These are phyloP conservation scores for Paguma larvata DNA, from an alignment of 2,797 vertebrate genomes.

Conservation along the genomic window DNA sequence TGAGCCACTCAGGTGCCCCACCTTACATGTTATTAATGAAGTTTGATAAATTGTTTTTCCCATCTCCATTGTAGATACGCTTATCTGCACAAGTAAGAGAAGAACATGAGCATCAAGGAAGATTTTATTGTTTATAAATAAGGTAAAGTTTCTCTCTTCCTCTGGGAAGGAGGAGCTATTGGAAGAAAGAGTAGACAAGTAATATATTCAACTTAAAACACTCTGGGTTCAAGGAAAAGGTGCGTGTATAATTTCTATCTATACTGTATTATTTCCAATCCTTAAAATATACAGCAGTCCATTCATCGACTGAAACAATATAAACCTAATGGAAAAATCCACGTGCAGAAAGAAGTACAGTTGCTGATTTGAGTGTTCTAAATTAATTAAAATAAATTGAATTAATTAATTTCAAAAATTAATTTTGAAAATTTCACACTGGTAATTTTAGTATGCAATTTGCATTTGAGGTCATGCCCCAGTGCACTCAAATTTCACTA, in stretches of 20 bases:
- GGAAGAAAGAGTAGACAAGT: neutral
- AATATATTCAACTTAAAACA: neutral
- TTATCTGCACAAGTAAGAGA: neutral
- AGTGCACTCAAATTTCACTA: constrained; percentile 27
- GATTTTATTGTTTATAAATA: neutral
- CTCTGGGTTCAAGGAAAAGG: neutral
- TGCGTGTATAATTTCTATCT: neutral
- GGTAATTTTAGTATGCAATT: neutral
- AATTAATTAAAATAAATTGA: neutral
- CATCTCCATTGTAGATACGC: neutral
- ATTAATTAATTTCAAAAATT: neutral
- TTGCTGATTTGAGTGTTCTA: neutral
- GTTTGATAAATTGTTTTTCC: neutral
- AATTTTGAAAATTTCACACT: neutral
- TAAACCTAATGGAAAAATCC: constrained; percentile 10
- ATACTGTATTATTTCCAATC: neutral
- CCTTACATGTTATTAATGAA: neutral
- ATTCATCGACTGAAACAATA: neutral
- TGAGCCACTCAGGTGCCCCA: too few relatives aligned
- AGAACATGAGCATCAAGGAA: neutral
- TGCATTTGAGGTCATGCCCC: constrained; percentile 32
- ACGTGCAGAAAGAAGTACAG: neutral
- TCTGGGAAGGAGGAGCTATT: neutral
- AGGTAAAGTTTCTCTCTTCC: neutral
- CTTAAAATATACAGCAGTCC: neutral